Base-by-base conservation (phyloP, 1,140 invertebrate species). In the Oedothorax gibbosus region DNA sequence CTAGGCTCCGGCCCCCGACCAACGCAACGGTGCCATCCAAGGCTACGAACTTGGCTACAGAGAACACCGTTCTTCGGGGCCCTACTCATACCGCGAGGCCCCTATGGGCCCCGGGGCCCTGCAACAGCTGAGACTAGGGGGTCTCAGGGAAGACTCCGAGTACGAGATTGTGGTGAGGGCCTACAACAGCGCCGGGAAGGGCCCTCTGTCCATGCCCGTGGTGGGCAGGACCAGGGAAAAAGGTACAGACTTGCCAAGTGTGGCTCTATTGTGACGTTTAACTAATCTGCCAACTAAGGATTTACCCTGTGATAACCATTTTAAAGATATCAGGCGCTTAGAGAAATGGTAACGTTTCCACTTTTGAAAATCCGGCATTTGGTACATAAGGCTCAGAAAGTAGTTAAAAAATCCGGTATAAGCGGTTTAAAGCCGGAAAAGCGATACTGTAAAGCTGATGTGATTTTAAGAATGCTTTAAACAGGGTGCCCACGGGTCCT, bases 11-110 rank as follows among this genome's bases (percentile, higher is more conserved):
- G 91, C 93, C 87, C 93, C 94, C 66, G 94, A 96, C 86, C 94
- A 96, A 88, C 97, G 96, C 96, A 98, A 98, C 88, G 96, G 96
- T 49, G 96, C 97, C 91, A 96, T 98, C 87, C 92, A 95, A 87
- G 95, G 95, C 84, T 97, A 96, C 89, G 89, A 90, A 71, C 54
- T 88, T n/a, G 88, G 87, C 0, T 88, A 82, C 65, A 54, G 84
- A 14, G 85, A 86, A 21, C 56, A 81, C 7, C 53, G 60, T 10
- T 82, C 78, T 11, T 18, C 53, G 20, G 62, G 65, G 21, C 82
- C 79, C 14, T 88, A 87, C 64, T 65, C 21, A 5, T 76, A 66
- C n/a, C 62, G 77, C 0, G 82, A 77, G 15, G 83, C 86, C 7
- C 64, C 81, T n/a, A 21, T 86, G 10, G 56, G 64, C 6, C 79